Evolutionary conservation across 2,113 vertebrate species (phyloP).

Genomic region (Numenius arquata): DNA sequence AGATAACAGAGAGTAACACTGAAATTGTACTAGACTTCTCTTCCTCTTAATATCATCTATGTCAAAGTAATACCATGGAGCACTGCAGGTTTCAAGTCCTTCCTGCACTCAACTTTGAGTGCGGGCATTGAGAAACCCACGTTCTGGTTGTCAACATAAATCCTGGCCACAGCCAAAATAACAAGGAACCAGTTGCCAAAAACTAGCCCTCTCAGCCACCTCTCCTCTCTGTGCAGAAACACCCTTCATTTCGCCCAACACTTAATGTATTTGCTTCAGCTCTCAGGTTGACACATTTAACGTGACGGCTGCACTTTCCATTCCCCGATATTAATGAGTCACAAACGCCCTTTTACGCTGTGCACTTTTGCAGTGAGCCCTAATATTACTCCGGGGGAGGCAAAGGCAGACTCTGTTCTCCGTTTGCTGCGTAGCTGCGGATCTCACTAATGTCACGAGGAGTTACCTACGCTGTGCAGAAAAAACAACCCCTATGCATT

Average conservation of each 20-base stretch:
- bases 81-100: not conserved
- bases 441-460: not conserved
- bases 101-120: not conserved
- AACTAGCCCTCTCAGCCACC: not conserved
- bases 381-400: not conserved
- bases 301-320: not conserved
- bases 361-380: not conserved
- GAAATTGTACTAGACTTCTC: not conserved
- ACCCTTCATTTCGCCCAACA: not conserved
- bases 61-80: fast-evolving
- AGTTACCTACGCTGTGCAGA: not conserved
- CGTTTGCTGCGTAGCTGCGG: not conserved
- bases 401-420: not conserved
- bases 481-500: not conserved
- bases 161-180: not conserved
- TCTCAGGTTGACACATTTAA: not conserved
- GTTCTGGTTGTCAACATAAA: not conserved
- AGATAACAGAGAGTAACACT: not conserved
- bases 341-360: not conserved
- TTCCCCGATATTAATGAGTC: not conserved
- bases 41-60: not conserved
- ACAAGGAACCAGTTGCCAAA: not conserved
- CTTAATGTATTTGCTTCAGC: fast-evolving
- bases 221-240: not conserved
- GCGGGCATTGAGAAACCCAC: not conserved